Conservation (phyloP, 2,888 invertebrate genomes). For the Acleris laterana region DNA sequence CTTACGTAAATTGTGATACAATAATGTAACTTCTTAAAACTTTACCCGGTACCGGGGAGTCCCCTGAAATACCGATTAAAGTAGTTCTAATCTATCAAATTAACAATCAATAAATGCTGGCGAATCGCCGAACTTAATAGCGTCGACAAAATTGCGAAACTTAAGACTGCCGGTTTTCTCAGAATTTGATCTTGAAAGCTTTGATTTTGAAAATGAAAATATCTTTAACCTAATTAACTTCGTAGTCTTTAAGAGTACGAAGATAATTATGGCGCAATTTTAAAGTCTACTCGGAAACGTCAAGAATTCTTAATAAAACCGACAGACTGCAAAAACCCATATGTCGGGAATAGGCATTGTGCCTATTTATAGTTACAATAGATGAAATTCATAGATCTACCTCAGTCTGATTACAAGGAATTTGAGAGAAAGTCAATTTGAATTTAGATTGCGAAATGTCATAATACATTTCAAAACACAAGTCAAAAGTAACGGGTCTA, state of each 20-base stretch:
- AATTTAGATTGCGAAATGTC: too few relatives aligned
- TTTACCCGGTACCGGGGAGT: neutral
- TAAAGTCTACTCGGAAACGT: neutral
- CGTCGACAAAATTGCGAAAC: slow-evolving; percentile 57
- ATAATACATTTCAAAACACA: too few relatives aligned
- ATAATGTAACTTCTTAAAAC: slow-evolving; percentile 22
- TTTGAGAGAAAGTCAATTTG: too few relatives aligned
- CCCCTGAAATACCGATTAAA: slow-evolving; percentile 1
- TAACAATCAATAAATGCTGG: slow-evolving; percentile 50
- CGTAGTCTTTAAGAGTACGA: slow-evolving; percentile 18
- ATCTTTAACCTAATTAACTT: neutral
- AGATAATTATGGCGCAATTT: slow-evolving; percentile 13
- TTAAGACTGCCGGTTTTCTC: slow-evolving; percentile 3
- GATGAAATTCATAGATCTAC: neutral
- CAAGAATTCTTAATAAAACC: neutral
- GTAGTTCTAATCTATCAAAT: slow-evolving; percentile 7
- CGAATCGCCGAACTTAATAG: slow-evolving; percentile 80
- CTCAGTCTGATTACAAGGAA: neutral
- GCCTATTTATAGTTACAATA: slow-evolving; percentile 20
- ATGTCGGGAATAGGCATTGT: neutral
- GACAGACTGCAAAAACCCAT: slow-evolving; percentile 18
- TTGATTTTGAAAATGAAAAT: slow-evolving; percentile 9
- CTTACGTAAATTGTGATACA: slow-evolving; percentile 23
- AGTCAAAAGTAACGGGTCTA: too few relatives aligned
- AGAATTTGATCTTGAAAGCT: neutral